A percentile compares a stretch with the other conserved stretches of the same genome.
Evolutionary conservation across 2,888 invertebrate species (phyloP).

Genomic region (Eudemis profundana): DNA sequence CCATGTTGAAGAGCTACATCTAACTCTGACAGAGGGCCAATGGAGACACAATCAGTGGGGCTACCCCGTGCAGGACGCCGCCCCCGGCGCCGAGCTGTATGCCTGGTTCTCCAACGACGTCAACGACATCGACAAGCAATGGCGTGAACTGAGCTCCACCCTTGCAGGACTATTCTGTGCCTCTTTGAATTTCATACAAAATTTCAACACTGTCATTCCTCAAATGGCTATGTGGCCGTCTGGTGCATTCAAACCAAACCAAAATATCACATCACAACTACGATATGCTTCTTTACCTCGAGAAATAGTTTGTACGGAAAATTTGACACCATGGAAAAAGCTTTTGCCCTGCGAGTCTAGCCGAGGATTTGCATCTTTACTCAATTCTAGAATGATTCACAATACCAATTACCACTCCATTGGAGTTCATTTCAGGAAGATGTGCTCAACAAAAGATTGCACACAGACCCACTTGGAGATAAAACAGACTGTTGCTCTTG

Average conservation of each 20-base stretch:
- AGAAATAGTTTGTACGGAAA: conserved; percentile 99
- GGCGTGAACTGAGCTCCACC: conserved; percentile 95
- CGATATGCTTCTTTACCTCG: conserved; percentile 96
- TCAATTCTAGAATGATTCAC: conserved; percentile 96
- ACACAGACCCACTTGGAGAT: conserved; percentile 90
- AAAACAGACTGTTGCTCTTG: conserved; percentile 93
- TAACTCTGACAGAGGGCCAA: conserved; percentile 96
- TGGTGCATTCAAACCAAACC: conserved; percentile 83
- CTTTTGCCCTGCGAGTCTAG: conserved; percentile 97
- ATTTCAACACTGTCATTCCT: conserved; percentile 93
- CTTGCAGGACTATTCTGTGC: conserved; percentile 98
- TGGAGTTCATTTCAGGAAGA: conserved; percentile 92
- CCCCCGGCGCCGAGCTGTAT: conserved; percentile 97
- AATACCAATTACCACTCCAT: conserved; percentile 97
- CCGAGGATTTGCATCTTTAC: conserved; percentile 93
- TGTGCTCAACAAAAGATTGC: conserved; percentile 88
- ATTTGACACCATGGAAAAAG: conserved; percentile 99
- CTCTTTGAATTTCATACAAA: conserved; percentile 96
- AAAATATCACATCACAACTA: conserved; percentile 83
- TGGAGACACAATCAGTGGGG: conserved; percentile 98
- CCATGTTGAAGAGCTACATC: conserved; percentile 94
- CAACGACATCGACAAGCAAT: conserved; percentile 90
- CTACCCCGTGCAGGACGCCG: conserved; percentile 94
- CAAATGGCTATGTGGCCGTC: conserved; percentile 92
- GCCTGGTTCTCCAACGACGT: conserved; percentile 94